Percentiles rank a stretch among this genome's conserved stretches.
Conservation (phyloP, 2,113 vertebrate species). For the Lethenteron camtschaticum region DNA sequence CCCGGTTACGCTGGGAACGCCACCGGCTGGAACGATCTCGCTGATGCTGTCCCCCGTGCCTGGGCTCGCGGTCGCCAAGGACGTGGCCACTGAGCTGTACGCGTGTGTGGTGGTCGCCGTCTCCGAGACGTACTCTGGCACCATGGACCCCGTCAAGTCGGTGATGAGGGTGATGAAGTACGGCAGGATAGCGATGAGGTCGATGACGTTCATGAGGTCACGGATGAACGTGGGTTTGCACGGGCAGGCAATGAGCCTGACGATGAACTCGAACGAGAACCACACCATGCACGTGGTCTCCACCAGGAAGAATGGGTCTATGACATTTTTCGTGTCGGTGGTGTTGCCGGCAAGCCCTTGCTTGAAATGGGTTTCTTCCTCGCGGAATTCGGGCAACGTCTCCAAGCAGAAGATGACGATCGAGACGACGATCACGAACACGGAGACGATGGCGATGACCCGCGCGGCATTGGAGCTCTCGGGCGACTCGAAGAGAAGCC, state of each 20-base stretch:
- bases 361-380: slow-evolving; percentile 36
- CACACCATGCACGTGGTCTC: slow-evolving; percentile 1
- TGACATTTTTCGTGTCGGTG: slow-evolving; percentile 15
- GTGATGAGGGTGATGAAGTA: background rate
- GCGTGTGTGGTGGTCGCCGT: no score
- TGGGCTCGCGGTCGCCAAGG: no score
- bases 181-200: background rate
- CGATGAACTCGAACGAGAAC: slow-evolving; percentile 1
- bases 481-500: slow-evolving; percentile 89
- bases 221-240: background rate
- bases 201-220: background rate
- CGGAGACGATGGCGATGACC: slow-evolving; percentile 85
- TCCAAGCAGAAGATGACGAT: slow-evolving; percentile 88
- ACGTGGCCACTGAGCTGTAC: no score
- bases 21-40: background rate
- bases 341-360: no score
- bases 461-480: slow-evolving; percentile 83
- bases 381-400: slow-evolving; percentile 80
- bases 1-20: background rate
- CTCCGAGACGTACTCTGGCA: slow-evolving; percentile 13
- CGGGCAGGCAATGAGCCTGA: background rate
- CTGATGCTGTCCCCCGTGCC: background rate
- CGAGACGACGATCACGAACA: slow-evolving; percentile 88
- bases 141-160: slow-evolving; percentile 41
- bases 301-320: background rate